Conservation (phyloP, 1,140 invertebrate genomes). For the Stegodyphus mimosarum region DNA sequence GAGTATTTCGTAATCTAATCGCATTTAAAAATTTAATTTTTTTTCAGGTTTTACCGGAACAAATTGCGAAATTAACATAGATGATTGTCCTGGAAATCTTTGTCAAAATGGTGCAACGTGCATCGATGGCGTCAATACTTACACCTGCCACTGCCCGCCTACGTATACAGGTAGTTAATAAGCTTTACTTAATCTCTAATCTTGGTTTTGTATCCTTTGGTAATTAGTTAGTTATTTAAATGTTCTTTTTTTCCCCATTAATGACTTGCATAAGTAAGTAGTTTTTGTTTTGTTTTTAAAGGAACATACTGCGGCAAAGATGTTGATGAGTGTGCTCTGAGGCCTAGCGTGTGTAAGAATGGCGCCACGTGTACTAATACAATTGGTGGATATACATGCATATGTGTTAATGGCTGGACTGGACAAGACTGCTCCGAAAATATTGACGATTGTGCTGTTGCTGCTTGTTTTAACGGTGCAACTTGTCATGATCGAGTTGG, state of each 20-base stretch:
- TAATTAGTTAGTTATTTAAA: too few relatives aligned
- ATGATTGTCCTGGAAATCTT: conserved; percentile 88
- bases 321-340: conserved; percentile 70
- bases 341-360: conserved; percentile 88
- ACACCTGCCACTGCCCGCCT: conserved; percentile 87
- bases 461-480: conserved; percentile 95
- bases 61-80: conserved; percentile 72
- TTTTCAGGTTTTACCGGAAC: conserved; percentile 73
- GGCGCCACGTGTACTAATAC: conserved; percentile 94
- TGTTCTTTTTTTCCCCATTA: too few relatives aligned
- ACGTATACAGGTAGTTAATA: conserved; percentile 77
- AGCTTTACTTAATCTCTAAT: neutral
- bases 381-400: conserved; percentile 89
- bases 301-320: conserved; percentile 73
- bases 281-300: neutral
- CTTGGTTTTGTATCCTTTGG: neutral
- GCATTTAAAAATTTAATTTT: conserved; percentile 14
- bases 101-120: conserved; percentile 87
- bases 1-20: too few relatives aligned
- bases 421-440: conserved; percentile 91
- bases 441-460: conserved; percentile 91
- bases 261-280: too few relatives aligned
- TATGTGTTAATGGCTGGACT: conserved; percentile 97
- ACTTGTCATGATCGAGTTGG: conserved; percentile 96
- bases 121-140: conserved; percentile 87